A percentile compares a stretch with the other conserved stretches of the same genome.
Evolutionary conservation across 2,888 invertebrate genomes (phyloP).

Genomic region (Pristionchus japonicus): DNA sequence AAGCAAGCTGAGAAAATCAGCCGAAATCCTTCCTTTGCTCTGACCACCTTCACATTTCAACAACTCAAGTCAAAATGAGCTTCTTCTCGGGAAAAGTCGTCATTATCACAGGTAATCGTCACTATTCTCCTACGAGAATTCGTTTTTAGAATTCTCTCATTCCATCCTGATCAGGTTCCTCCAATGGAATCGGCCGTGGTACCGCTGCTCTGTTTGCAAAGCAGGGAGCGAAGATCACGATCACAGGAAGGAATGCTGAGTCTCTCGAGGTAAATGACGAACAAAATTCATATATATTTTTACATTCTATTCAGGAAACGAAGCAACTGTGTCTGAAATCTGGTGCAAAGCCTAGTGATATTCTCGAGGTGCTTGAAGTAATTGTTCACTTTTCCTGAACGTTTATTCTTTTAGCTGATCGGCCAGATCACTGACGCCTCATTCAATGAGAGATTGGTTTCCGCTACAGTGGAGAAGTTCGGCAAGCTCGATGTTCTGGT

Average conservation of each 20-base stretch:
- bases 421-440: background rate
- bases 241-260: conserved; percentile 54
- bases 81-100: background rate
- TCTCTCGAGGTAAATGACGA: conserved; percentile 48
- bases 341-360: conserved; percentile 10
- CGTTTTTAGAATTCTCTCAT: too few species aligned
- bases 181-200: conserved; percentile 58
- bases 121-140: background rate
- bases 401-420: background rate
- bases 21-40: too few species aligned
- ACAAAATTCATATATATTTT: background rate
- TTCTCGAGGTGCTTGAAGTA: background rate
- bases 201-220: conserved; percentile 54
- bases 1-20: too few species aligned
- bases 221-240: conserved; percentile 54
- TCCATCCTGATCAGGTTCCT: conserved; percentile 57
- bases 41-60: too few species aligned
- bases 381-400: too few species aligned
- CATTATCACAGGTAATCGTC: background rate
- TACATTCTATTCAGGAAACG: background rate
- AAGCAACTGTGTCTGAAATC: background rate
- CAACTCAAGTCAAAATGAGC: too few species aligned
- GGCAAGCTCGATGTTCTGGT: background rate
- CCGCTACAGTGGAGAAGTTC: background rate
- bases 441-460: background rate